Evolutionary conservation across 2,888 invertebrate genomes (phyloP).

Genomic region (Rhagophthalmus giganteus): DNA sequence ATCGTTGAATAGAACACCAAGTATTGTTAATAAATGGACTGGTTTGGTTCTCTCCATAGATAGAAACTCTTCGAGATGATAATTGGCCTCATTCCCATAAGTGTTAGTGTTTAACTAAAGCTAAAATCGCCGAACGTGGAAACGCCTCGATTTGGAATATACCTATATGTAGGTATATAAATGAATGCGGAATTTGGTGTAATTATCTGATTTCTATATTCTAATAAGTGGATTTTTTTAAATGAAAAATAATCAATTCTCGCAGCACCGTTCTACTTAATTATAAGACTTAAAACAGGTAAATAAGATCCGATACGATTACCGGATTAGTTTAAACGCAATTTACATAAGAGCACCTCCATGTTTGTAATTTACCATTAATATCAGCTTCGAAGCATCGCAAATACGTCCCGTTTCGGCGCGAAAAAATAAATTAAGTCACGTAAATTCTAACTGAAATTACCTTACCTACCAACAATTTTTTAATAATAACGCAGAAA

Average conservation of each 20-base stretch:
- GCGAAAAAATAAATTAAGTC: no score
- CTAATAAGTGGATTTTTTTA: not conserved
- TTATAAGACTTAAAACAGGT: not conserved
- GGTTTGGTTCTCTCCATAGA: slow-evolving; percentile 14
- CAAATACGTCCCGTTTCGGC: no score
- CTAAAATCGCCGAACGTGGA: slow-evolving; percentile 5
- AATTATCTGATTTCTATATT: not conserved
- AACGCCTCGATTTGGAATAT: slow-evolving; percentile 9
- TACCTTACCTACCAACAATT: no score
- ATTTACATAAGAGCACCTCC: no score
- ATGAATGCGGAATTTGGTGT: not conserved
- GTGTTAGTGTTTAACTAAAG: slow-evolving; percentile 6
- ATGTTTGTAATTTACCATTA: no score
- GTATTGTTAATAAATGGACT: slow-evolving; percentile 25
- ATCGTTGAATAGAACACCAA: no score
- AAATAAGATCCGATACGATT: no score
- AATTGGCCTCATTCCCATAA: slow-evolving; percentile 39
- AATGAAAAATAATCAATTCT: not conserved
- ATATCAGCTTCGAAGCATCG: no score
- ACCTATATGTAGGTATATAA: no score
- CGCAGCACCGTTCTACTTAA: not conserved
- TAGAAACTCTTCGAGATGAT: slow-evolving; percentile 29
- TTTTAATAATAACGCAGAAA: no score
- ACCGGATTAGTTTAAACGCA: no score
- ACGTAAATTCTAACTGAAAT: no score